phyloP scores from a whole-genome alignment of 2,888 invertebrate genomes.

The Branchipolynoe longqiensis region DNA sequence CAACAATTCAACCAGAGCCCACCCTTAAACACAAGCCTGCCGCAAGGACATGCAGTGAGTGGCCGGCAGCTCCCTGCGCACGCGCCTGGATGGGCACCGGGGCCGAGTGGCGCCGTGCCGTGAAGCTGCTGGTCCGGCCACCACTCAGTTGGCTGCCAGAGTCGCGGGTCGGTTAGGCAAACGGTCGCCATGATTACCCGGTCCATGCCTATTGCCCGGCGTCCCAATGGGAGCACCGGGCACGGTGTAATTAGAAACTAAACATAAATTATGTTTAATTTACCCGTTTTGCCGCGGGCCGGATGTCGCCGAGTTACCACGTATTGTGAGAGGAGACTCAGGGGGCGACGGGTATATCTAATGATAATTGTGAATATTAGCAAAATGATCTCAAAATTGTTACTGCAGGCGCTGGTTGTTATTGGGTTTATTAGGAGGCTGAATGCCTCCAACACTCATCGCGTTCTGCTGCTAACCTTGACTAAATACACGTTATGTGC shows the following conservation, averaged over 20 bases:
- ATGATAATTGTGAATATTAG: conserved; percentile 26
- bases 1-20: background rate
- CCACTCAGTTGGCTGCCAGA: too few relatives aligned
- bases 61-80: too few relatives aligned
- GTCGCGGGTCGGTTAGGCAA: too few relatives aligned
- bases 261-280: conserved; percentile 52
- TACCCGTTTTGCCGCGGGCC: conserved; percentile 8
- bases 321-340: background rate
- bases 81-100: too few relatives aligned
- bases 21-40: too few relatives aligned
- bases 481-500: too few relatives aligned
- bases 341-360: conserved; percentile 20
- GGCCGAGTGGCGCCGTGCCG: too few relatives aligned
- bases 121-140: too few relatives aligned
- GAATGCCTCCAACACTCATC: too few relatives aligned
- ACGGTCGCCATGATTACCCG: too few relatives aligned
- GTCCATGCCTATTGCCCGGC: background rate
- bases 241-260: conserved; percentile 36
- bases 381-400: conserved; percentile 29
- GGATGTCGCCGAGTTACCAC: background rate
- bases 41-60: too few relatives aligned
- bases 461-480: too few relatives aligned
- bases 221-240: background rate
- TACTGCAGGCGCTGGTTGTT: background rate
- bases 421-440: background rate